A percentile compares a stretch with the other conserved stretches of the same genome.
These are phyloP conservation scores for Conopomorpha cramerella DNA, from an alignment of 1,140 invertebrate species.

Conservation along the genomic window DNA sequence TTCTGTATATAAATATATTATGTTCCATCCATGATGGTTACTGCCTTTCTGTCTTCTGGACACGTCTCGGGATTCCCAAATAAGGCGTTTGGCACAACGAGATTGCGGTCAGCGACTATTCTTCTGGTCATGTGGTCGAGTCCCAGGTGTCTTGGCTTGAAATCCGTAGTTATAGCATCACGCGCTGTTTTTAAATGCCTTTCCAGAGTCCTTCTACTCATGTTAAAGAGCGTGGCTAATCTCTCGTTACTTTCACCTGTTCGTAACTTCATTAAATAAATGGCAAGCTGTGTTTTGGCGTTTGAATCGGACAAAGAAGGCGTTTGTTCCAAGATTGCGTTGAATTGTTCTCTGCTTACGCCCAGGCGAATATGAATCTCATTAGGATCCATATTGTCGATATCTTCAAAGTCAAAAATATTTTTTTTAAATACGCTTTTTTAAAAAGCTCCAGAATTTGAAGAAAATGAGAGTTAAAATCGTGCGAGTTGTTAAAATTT, in stretches of 20 bases:
- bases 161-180: not conserved
- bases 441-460: not conserved
- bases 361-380: constrained; percentile 2
- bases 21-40: constrained; percentile 2
- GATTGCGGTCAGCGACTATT: constrained; percentile 2
- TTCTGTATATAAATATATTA: constrained; percentile 5
- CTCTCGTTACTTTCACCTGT: constrained; percentile 1
- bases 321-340: constrained; percentile 2
- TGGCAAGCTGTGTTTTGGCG: not conserved
- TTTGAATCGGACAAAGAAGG: not conserved
- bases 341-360: constrained; percentile 1
- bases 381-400: constrained; percentile 3
- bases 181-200: constrained; percentile 1
- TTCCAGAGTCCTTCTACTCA: constrained; percentile 2
- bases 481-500: too few species aligned
- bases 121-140: not conserved
- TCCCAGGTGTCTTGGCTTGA: constrained; percentile 2
- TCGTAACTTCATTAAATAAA: constrained; percentile 2
- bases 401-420: constrained; percentile 1
- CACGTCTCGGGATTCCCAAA: constrained; percentile 1
- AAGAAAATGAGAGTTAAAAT: constrained; percentile 2
- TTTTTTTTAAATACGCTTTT: not conserved
- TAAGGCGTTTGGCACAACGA: constrained; percentile 1
- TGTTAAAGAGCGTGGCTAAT: constrained; percentile 2
- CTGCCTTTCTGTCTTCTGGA: constrained; percentile 1